Conservation (phyloP, 2,888 invertebrate genomes). For the Sthenelais limicola region DNA sequence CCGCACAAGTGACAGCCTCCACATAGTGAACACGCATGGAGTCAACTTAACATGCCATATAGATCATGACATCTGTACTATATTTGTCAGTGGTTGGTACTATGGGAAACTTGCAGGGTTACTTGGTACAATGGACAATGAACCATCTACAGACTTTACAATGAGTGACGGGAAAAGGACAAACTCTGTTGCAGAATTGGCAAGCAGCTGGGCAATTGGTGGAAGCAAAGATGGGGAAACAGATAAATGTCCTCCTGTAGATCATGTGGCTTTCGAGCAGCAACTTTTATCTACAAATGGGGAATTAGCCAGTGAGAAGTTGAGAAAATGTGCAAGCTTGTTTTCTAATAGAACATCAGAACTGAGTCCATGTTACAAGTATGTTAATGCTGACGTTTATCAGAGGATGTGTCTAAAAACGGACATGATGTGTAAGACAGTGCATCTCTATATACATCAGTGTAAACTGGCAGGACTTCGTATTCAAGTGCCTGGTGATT, state of each 20-base stretch:
- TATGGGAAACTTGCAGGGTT: slow-evolving; percentile 90
- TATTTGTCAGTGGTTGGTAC: slow-evolving; percentile 89
- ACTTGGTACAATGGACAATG: slow-evolving; percentile 92
- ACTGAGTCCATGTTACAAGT: slow-evolving; percentile 78
- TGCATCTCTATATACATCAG: slow-evolving; percentile 81
- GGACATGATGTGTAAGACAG: slow-evolving; percentile 77
- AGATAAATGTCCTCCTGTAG: slow-evolving; percentile 81
- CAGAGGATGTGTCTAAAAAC: slow-evolving; percentile 62
- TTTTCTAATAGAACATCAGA: slow-evolving; percentile 77
- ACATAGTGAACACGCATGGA: slow-evolving; percentile 74
- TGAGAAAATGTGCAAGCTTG: slow-evolving; percentile 69
- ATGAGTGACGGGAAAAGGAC: slow-evolving; percentile 67
- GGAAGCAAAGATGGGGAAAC: slow-evolving; percentile 73
- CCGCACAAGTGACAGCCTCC: slow-evolving; percentile 67
- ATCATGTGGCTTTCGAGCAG: slow-evolving; percentile 79
- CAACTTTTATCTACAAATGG: slow-evolving; percentile 77
- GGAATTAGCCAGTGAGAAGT: slow-evolving; percentile 79
- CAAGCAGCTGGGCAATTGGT: slow-evolving; percentile 51
- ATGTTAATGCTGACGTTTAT: slow-evolving; percentile 76
- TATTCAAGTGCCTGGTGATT: slow-evolving; percentile 78
- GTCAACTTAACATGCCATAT: slow-evolving; percentile 71
- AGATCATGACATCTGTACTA: slow-evolving; percentile 78
- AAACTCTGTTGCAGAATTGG: background rate
- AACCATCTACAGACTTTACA: slow-evolving; percentile 85
- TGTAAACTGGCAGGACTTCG: slow-evolving; percentile 78